These are phyloP conservation scores for Picus viridis DNA, from an alignment of 2,797 vertebrate species.

Conservation along the genomic window DNA sequence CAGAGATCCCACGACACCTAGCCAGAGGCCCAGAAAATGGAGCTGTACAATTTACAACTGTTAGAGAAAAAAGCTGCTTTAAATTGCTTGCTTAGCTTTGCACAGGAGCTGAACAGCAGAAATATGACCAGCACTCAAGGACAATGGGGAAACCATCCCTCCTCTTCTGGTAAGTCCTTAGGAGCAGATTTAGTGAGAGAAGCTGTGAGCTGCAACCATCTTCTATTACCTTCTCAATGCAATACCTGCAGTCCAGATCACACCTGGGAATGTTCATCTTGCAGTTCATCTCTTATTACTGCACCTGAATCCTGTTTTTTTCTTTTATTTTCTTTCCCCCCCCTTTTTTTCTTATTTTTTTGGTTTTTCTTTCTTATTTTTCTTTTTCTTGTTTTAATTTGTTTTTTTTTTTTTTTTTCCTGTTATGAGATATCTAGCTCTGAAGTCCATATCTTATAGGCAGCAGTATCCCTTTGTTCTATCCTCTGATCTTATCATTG, in stretches of 20 bases:
- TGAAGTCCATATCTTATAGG: not conserved
- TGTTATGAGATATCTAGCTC: not conserved
- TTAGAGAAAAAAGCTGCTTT: not conserved
- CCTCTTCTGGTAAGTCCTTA: not conserved
- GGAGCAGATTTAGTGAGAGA: constrained; percentile 13
- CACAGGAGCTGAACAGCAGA: constrained; percentile 26
- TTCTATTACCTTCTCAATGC: not conserved
- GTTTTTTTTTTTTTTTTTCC: not conserved
- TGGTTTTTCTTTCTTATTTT: too few relatives aligned
- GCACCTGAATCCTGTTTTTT: not conserved
- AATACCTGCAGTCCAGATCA: not conserved
- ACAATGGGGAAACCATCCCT: not conserved
- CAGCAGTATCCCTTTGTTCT: constrained; percentile 7
- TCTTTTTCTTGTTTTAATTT: not conserved
- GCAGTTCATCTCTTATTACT: not conserved
- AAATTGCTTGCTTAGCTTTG: constrained; percentile 49
- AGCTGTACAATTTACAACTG: constrained; percentile 25
- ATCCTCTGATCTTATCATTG: not conserved
- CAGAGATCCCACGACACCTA: not conserved
- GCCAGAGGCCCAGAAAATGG: constrained; percentile 20
- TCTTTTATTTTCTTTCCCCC: not conserved
- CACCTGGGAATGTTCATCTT: not conserved
- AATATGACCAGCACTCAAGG: constrained; percentile 28
- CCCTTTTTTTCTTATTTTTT: too few relatives aligned
- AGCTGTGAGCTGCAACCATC: not conserved